A percentile compares a stretch with the other conserved stretches of the same genome.
Evolutionary conservation across 2,888 invertebrate genomes (phyloP).

Genomic region (Drosophila nigritarsus): DNA sequence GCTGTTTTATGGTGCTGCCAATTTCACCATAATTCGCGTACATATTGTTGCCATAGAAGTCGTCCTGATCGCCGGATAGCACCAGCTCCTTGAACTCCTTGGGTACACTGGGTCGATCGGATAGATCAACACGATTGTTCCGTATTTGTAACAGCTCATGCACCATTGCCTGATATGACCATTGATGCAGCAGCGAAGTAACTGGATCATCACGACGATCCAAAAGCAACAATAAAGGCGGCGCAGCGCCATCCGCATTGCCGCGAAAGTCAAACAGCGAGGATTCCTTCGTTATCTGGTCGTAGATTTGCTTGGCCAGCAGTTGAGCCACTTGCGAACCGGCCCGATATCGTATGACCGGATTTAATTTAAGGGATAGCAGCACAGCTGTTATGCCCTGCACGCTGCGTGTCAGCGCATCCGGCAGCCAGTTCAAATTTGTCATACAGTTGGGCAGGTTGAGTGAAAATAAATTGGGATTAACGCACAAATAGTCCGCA

Average conservation of each 20-base stretch:
- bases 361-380: constrained; percentile 95
- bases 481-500: constrained; percentile 97
- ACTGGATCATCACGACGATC: constrained; percentile 98
- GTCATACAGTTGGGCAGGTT: constrained; percentile 90
- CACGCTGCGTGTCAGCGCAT: constrained; percentile 91
- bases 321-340: constrained; percentile 94
- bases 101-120: constrained; percentile 92
- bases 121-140: constrained; percentile 96
- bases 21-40: constrained; percentile 99
- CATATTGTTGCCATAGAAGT: constrained; percentile 97
- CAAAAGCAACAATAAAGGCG: constrained; percentile 93
- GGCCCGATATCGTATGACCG: constrained; percentile 94
- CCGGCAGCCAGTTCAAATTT: constrained; percentile 92
- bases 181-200: constrained; percentile 97
- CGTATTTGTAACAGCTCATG: constrained; percentile 97
- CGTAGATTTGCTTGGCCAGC: constrained; percentile 93
- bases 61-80: constrained; percentile 97
- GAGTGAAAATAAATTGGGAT: constrained; percentile 95
- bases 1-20: constrained; percentile 96
- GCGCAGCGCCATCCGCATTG: constrained; percentile 87
- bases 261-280: constrained; percentile 94
- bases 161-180: constrained; percentile 99
- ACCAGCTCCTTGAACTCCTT: constrained; percentile 97
- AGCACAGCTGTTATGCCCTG: constrained; percentile 94
- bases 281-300: constrained; percentile 94